Base-by-base conservation (phyloP, 2,888 invertebrate species). In the Mythimna impura region DNA sequence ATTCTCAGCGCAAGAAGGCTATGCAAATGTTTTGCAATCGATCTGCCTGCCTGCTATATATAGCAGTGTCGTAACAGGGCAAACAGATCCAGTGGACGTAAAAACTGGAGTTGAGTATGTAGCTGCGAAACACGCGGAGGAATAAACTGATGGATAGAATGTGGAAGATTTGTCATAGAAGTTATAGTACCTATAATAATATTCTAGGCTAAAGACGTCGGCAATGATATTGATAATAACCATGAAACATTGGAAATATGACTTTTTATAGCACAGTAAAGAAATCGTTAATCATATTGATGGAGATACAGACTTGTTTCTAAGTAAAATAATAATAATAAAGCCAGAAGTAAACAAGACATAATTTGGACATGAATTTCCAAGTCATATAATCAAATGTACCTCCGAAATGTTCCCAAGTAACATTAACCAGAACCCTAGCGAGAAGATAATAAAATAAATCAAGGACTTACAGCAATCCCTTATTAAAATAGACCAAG, bases 21-120 rank as follows among this genome's bases (percentile, higher is more conserved):
- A 84, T 74, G 84, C 75, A 74, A 84, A 84, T 76, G 78, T 78
- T 78, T 66, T 71, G 60, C 67, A 73, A 84, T 78, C 86, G 78
- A 81, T 85, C 61, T 65, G 86, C 58, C 61, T 65, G 86, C 58
- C 66, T 64, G 70, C 76, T 80, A 83, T 71, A 83, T 80, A 80
- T 83, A 83, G 80, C 55, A 64, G 67, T 68, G 74, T 73, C 67
- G 80, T 73, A 80, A 83, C 64, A 34, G 58, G n/a, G 52, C 73
- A 54, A 78, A 73, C 80, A 80, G 67, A 79, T 63, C 22, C 34
- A 34, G 43, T 67, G 70, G 57, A 83, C 73, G 64, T 69, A 83
- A 79, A 83, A 80, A 73, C 34, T 82, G 57, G 9, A 60, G 62
- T 63, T n/a, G 68, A 76, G 54, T 40, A 57, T 62, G 67, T 40